These are phyloP conservation scores for Triplophysa siluroides DNA, from an alignment of 2,113 vertebrate species.

Conservation along the genomic window DNA sequence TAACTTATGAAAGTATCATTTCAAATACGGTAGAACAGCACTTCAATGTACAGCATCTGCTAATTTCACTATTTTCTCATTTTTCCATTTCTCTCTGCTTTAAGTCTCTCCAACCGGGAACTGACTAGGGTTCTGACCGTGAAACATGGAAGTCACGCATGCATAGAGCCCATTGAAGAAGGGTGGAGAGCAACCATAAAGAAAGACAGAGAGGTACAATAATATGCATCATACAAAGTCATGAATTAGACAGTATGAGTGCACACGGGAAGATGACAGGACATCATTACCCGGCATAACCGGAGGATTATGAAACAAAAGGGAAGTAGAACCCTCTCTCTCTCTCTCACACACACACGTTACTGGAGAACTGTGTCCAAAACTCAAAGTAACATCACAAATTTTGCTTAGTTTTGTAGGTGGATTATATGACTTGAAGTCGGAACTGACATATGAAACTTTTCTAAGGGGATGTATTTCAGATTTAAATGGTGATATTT, in stretches of 20 bases:
- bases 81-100: too few species aligned
- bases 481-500: too few species aligned
- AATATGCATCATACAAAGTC: slow-evolving; percentile 26
- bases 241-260: slow-evolving; percentile 55
- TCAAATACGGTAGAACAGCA: too few species aligned
- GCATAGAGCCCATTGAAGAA: not conserved
- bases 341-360: not conserved
- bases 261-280: slow-evolving; percentile 43
- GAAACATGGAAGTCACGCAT: too few species aligned
- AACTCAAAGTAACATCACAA: not conserved
- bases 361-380: slow-evolving; percentile 6
- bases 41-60: too few species aligned
- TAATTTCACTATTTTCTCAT: too few species aligned
- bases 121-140: too few species aligned
- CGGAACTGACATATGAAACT: too few species aligned
- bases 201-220: slow-evolving; percentile 6
- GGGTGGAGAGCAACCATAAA: slow-evolving; percentile 10
- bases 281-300: slow-evolving; percentile 58
- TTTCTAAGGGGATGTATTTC: too few species aligned
- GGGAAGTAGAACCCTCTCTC: slow-evolving; percentile 60
- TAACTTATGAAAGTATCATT: too few species aligned
- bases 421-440: not conserved
- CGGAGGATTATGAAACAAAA: slow-evolving; percentile 62
- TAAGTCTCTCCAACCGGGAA: too few species aligned
- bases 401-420: not conserved